Conservation (phyloP, 2,113 vertebrate genomes). For the Aramus guarauna region DNA sequence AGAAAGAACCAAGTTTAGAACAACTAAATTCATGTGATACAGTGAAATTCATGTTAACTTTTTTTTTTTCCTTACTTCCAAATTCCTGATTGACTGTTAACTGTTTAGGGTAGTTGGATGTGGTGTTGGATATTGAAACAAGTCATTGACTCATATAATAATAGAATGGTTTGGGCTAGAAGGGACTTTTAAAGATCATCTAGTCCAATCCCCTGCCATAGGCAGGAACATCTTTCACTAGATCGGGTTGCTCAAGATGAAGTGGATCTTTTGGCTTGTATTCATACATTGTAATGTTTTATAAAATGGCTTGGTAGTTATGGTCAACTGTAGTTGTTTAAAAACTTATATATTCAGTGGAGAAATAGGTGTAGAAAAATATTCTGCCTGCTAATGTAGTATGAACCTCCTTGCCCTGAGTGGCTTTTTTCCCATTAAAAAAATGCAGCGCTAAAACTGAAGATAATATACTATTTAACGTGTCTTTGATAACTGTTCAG, state of each 20-base stretch:
- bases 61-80: background rate
- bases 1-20: background rate
- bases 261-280: background rate
- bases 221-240: background rate
- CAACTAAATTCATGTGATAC: background rate
- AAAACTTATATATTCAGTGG: background rate
- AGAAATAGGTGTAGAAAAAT: background rate
- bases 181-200: background rate
- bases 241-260: background rate
- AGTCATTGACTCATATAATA: background rate
- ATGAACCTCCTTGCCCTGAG: background rate
- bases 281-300: background rate
- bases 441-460: background rate
- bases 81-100: background rate
- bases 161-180: background rate
- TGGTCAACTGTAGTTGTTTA: background rate
- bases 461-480: background rate
- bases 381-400: background rate
- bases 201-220: background rate
- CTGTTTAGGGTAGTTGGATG: background rate
- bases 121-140: background rate
- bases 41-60: background rate
- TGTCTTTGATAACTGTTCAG: background rate
- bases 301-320: background rate
- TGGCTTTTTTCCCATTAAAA: background rate